These are phyloP conservation scores for Papilio xuthus DNA, from an alignment of 1,140 invertebrate genomes.

Conservation along the genomic window DNA sequence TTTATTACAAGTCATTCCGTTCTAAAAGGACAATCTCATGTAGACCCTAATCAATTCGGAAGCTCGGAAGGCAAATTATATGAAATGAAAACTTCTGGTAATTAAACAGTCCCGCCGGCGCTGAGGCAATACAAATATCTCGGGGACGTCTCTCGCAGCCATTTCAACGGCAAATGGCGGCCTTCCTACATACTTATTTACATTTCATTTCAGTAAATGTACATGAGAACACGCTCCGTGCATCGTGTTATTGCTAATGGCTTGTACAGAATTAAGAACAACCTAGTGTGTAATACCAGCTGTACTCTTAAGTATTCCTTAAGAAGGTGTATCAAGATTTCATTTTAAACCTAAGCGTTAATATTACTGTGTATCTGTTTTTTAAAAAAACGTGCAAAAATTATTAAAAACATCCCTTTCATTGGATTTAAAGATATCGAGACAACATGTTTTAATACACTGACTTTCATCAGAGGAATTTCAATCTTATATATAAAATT, in stretches of 20 bases:
- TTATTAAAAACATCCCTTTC: no score
- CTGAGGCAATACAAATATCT: constrained; percentile 43
- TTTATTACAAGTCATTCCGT: constrained; percentile 26
- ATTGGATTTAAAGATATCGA: no score
- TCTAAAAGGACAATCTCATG: constrained; percentile 22
- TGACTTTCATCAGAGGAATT: no score
- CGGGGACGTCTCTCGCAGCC: constrained; percentile 39
- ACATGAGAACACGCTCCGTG: constrained; percentile 19
- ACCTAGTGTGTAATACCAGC: neutral
- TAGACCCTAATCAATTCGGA: constrained; percentile 34
- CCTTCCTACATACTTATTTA: constrained; percentile 42
- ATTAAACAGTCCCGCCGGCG: constrained; percentile 43
- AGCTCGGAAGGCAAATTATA: constrained; percentile 37
- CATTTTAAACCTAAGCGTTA: neutral
- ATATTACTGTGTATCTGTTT: no score
- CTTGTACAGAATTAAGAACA: constrained; percentile 15
- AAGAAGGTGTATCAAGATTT: neutral
- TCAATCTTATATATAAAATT: no score
- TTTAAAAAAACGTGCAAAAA: no score
- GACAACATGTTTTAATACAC: no score
- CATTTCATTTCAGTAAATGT: constrained; percentile 44
- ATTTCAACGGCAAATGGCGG: constrained; percentile 43
- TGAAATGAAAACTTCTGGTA: constrained; percentile 45
- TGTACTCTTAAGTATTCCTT: neutral
- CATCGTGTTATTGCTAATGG: constrained; percentile 30